Percentiles rank a stretch among this genome's conserved stretches.
Conservation (phyloP, 2,113 vertebrate genomes). For the Eurystomus gularis region DNA sequence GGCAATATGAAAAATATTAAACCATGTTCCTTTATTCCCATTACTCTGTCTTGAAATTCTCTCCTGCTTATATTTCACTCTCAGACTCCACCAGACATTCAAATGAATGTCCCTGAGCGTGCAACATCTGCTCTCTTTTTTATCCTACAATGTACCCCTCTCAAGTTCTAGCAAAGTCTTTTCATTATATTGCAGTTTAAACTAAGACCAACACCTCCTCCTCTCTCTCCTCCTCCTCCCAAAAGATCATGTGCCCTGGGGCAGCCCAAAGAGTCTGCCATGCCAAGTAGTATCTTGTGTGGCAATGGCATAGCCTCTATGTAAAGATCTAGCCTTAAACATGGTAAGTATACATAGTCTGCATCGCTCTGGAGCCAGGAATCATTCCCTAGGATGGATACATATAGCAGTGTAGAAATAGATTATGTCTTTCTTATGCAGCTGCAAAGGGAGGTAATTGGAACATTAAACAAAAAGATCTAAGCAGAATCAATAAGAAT, state of each 20-base stretch:
- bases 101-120: not conserved
- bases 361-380: not conserved
- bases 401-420: not conserved
- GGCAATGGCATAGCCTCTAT: not conserved
- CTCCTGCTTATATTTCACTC: not conserved
- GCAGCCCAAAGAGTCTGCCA: not conserved
- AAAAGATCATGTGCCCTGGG: not conserved
- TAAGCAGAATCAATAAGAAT: not conserved
- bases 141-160: not conserved
- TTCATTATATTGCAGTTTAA: not conserved
- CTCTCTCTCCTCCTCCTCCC: not conserved
- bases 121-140: not conserved
- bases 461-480: not conserved
- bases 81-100: not conserved
- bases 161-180: not conserved
- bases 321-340: not conserved
- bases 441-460: not conserved
- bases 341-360: not conserved
- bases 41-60: not conserved
- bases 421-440: not conserved
- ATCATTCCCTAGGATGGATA: not conserved
- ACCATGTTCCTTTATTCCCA: not conserved
- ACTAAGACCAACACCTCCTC: not conserved
- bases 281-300: accelerated
- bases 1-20: not conserved